Conservation (phyloP, 2,888 invertebrate genomes). For the Folsomia candida region DNA sequence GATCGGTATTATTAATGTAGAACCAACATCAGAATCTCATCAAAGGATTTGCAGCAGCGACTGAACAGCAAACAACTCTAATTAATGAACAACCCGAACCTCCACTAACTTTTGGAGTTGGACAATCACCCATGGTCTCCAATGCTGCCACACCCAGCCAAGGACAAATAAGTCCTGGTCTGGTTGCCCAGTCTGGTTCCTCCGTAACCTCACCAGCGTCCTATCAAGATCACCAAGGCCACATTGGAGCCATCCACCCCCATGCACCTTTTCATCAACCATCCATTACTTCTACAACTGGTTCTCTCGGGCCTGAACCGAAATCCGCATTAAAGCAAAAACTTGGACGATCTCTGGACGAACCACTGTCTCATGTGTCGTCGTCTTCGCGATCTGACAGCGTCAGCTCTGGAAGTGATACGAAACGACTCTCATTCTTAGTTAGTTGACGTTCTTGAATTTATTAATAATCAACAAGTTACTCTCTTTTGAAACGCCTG, state of each 20-base stretch:
- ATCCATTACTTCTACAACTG: slow-evolving; percentile 39
- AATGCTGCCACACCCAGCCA: slow-evolving; percentile 37
- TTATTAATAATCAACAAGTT: too few species aligned
- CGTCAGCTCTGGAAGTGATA: slow-evolving; percentile 49
- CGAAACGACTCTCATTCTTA: slow-evolving; percentile 46
- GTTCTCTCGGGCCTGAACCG: slow-evolving; percentile 40
- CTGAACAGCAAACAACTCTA: slow-evolving; percentile 45
- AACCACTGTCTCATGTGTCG: slow-evolving; percentile 42
- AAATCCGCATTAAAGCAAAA: slow-evolving; percentile 44
- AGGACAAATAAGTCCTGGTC: slow-evolving; percentile 29
- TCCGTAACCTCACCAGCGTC: slow-evolving; percentile 43
- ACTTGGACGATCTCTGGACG: slow-evolving; percentile 45
- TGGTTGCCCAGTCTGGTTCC: slow-evolving; percentile 37
- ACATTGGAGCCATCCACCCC: slow-evolving; percentile 23
- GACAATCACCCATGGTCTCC: slow-evolving; percentile 35
- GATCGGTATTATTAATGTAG: slow-evolving; percentile 57
- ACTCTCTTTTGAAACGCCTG: too few species aligned
- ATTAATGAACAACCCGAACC: slow-evolving; percentile 22
- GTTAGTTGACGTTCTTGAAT: too few species aligned
- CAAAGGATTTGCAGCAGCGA: slow-evolving; percentile 67
- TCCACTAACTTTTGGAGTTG: slow-evolving; percentile 23
- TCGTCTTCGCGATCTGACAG: slow-evolving; percentile 50
- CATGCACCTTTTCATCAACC: slow-evolving; percentile 39
- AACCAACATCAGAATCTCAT: slow-evolving; percentile 92
- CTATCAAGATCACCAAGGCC: slow-evolving; percentile 24